Percentiles rank a stretch among this genome's conserved stretches.
phyloP scores from a whole-genome alignment of 2,113 vertebrate species.

The Coregonus clupeaformis region DNA sequence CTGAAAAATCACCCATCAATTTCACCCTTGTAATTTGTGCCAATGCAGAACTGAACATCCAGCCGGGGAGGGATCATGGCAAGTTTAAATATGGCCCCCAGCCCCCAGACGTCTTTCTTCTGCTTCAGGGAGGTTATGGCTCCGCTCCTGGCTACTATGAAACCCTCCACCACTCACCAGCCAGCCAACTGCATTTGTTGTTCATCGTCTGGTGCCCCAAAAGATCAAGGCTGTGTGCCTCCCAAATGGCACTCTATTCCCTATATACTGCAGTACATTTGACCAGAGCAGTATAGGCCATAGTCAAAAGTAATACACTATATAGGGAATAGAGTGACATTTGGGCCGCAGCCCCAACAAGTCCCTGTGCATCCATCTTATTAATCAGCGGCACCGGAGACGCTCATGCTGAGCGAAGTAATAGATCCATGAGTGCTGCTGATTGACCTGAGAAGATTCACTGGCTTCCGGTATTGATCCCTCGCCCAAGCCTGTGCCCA shows the following conservation, averaged over 20 bases:
- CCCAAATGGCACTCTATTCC: too few species aligned
- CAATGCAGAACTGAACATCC: slow-evolving; percentile 24
- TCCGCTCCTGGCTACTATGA: slow-evolving; percentile 1
- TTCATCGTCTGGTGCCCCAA: slow-evolving; percentile 24
- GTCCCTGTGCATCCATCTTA: slow-evolving; percentile 23
- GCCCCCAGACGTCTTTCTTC: not conserved
- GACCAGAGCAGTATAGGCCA: too few species aligned
- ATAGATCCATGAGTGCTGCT: slow-evolving; percentile 43
- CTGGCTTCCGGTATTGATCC: slow-evolving; percentile 62
- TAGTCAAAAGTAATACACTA: too few species aligned
- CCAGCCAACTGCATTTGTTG: slow-evolving; percentile 5
- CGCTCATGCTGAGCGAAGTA: slow-evolving; percentile 34
- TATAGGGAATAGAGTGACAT: too few species aligned
- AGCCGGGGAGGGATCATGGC: slow-evolving; percentile 28
- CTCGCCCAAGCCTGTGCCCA: slow-evolving; percentile 46
- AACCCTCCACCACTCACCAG: slow-evolving; percentile 3
- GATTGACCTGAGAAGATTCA: slow-evolving; percentile 61
- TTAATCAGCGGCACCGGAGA: slow-evolving; percentile 42
- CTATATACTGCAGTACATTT: too few species aligned
- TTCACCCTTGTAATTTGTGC: slow-evolving; percentile 22
- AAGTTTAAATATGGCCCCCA: slow-evolving; percentile 35
- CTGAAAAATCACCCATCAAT: slow-evolving; percentile 59
- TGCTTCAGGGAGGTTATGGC: slow-evolving; percentile 26
- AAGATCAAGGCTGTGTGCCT: slow-evolving; percentile 15
- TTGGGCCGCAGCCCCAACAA: too few species aligned